Evolutionary conservation across 2,797 vertebrate species (phyloP).

Genomic region (Syngnathus acus): DNA sequence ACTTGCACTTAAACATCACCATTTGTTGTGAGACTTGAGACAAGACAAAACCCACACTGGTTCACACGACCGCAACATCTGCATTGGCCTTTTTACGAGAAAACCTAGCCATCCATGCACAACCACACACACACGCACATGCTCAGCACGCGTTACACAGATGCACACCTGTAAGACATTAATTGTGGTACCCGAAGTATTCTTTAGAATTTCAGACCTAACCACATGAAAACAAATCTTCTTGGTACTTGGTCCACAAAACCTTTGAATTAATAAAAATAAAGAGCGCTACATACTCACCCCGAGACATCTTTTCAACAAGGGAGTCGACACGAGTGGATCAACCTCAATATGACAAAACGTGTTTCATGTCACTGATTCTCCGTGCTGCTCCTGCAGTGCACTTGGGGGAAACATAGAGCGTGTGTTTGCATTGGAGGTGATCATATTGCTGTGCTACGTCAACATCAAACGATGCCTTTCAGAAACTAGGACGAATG

Average conservation of each 20-base stretch:
- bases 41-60: slow-evolving; percentile 53
- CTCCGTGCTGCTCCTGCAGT: slow-evolving; percentile 22
- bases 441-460: slow-evolving; percentile 40
- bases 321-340: slow-evolving; percentile 15
- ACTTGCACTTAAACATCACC: slow-evolving; percentile 26
- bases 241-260: not conserved
- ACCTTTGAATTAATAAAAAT: not conserved
- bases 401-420: slow-evolving; percentile 53
- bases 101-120: slow-evolving; percentile 29
- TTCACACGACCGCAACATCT: slow-evolving; percentile 61
- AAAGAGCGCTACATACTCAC: not conserved
- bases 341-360: slow-evolving; percentile 62
- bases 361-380: slow-evolving; percentile 43
- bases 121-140: slow-evolving; percentile 4
- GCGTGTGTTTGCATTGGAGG: slow-evolving; percentile 31
- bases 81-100: slow-evolving; percentile 62
- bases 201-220: not conserved
- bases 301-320: slow-evolving; percentile 10
- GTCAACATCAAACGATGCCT: slow-evolving; percentile 52
- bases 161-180: slow-evolving; percentile 51
- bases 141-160: slow-evolving; percentile 31
- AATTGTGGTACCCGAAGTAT: slow-evolving; percentile 13
- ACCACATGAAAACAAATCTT: not conserved
- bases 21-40: slow-evolving; percentile 41
- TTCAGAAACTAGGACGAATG: slow-evolving; percentile 56